phyloP scores from a whole-genome alignment of 2,113 vertebrate species.

The Cyprinodon tularosa region DNA sequence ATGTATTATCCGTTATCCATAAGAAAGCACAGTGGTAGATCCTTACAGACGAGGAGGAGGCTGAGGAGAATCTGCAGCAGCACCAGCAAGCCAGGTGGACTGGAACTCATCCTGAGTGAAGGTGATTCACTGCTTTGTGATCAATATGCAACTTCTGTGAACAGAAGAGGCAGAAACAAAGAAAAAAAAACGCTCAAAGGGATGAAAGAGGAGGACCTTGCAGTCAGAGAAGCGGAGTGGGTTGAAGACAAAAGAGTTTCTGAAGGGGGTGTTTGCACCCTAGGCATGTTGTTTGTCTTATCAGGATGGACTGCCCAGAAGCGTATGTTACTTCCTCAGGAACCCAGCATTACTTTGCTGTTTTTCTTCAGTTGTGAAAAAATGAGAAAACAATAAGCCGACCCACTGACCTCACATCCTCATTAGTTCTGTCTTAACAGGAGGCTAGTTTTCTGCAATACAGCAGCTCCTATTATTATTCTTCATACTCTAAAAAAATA shows the following conservation, averaged over 20 bases:
- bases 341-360: constrained; percentile 10
- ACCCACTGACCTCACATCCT: not conserved
- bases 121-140: constrained; percentile 17
- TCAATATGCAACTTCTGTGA: constrained; percentile 18
- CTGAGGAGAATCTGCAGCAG: constrained; percentile 43
- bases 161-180: constrained; percentile 14
- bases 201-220: constrained; percentile 32
- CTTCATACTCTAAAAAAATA: not conserved
- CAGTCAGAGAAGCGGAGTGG: constrained; percentile 55
- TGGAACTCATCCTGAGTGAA: constrained; percentile 58
- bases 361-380: constrained; percentile 9
- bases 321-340: constrained; percentile 53
- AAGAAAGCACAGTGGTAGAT: constrained; percentile 5
- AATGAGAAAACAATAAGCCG: constrained; percentile 1
- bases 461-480: not conserved
- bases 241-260: not conserved
- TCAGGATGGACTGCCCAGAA: constrained; percentile 51
- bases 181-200: constrained; percentile 17
- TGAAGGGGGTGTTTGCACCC: not conserved
- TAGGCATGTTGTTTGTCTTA: constrained; percentile 45
- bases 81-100: constrained; percentile 43
- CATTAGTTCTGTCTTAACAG: not conserved
- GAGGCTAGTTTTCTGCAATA: not conserved
- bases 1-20: constrained; percentile 7
- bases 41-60: constrained; percentile 61